These are phyloP conservation scores for Wiebesia pumilae DNA, from an alignment of 1,140 invertebrate genomes.

Conservation along the genomic window DNA sequence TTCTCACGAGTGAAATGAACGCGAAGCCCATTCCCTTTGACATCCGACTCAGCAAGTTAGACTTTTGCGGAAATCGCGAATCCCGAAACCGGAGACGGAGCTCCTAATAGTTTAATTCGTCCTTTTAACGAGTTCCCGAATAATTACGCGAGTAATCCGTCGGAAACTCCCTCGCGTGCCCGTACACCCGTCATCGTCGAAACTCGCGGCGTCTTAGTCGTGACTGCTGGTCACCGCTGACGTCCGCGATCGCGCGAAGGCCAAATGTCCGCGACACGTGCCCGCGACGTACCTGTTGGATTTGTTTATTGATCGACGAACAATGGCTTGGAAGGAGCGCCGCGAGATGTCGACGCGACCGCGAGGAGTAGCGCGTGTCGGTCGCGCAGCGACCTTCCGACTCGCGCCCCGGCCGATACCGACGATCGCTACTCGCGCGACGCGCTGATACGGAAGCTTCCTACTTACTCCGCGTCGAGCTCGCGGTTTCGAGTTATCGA, in stretches of 20 bases:
- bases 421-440: neutral
- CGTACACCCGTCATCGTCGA: too few relatives aligned
- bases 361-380: conserved; percentile 24
- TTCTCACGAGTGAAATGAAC: too few relatives aligned
- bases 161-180: too few relatives aligned
- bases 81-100: too few relatives aligned
- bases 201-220: neutral
- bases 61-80: too few relatives aligned
- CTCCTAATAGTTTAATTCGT: too few relatives aligned
- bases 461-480: neutral
- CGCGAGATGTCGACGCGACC: conserved; percentile 62
- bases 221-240: too few relatives aligned
- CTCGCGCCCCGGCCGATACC: neutral
- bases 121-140: too few relatives aligned
- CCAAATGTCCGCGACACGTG: conserved; percentile 26
- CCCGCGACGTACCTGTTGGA: conserved; percentile 59
- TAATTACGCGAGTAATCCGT: too few relatives aligned
- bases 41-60: too few relatives aligned
- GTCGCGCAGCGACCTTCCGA: conserved; percentile 22
- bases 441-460: conserved; percentile 9
- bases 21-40: too few relatives aligned
- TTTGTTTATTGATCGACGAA: conserved; percentile 17
- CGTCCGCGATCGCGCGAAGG: neutral
- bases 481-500: neutral
- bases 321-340: neutral